phyloP scores from a whole-genome alignment of 2,797 vertebrate species.

The Sebastes wilsoni region DNA sequence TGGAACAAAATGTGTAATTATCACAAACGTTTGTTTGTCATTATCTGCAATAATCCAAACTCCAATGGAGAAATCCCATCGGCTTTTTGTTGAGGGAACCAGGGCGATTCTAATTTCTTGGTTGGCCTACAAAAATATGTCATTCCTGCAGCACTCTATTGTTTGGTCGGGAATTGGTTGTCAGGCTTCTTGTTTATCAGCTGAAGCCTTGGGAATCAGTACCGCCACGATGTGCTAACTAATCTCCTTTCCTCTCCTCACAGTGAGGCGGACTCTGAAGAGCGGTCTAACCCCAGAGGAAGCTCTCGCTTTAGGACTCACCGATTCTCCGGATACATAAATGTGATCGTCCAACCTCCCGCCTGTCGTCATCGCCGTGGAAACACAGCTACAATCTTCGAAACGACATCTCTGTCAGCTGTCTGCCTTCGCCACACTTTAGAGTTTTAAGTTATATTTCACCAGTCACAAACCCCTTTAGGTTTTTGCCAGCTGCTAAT shows the following conservation, averaged over 20 bases:
- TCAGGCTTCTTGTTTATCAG: neutral
- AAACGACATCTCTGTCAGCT: slow-evolving; percentile 20
- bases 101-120: no score
- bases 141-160: neutral
- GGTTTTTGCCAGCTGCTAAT: slow-evolving; percentile 51
- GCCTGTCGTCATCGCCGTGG: neutral
- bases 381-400: slow-evolving; percentile 12
- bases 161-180: neutral
- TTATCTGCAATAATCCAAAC: no score
- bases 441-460: slow-evolving; percentile 9
- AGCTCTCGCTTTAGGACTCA: slow-evolving; percentile 91
- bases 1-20: no score
- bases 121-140: no score
- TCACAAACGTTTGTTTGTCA: no score
- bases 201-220: neutral
- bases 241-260: neutral
- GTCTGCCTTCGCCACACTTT: slow-evolving; percentile 26
- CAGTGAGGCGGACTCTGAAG: slow-evolving; percentile 95
- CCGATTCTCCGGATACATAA: slow-evolving; percentile 87
- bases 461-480: slow-evolving; percentile 30
- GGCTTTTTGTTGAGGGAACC: no score
- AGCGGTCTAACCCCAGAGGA: slow-evolving; percentile 93
- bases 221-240: neutral
- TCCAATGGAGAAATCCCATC: no score
- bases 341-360: slow-evolving; percentile 71